These are phyloP conservation scores for Pseudoatta argentina DNA, from an alignment of 1,140 invertebrate genomes.

Conservation along the genomic window DNA sequence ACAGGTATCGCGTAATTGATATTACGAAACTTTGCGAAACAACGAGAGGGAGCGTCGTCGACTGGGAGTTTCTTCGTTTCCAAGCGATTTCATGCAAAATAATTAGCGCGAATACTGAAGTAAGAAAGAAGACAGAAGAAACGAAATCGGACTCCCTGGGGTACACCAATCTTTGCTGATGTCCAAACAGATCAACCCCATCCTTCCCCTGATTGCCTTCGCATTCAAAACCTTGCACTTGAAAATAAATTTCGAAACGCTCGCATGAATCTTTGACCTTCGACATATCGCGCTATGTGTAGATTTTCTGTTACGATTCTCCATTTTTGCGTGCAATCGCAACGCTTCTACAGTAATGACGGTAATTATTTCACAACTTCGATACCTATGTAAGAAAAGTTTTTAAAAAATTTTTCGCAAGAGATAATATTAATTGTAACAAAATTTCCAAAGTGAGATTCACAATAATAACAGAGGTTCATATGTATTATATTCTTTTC, in stretches of 20 bases:
- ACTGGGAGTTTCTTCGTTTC: slow-evolving; percentile 67
- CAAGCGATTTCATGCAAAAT: slow-evolving; percentile 67
- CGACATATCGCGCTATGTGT: slow-evolving; percentile 43
- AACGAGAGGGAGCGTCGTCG: slow-evolving; percentile 7
- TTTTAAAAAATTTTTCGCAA: no score
- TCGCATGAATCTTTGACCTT: slow-evolving; percentile 46
- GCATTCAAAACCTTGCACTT: slow-evolving; percentile 59
- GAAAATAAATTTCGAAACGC: slow-evolving; percentile 38
- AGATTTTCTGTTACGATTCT: not conserved
- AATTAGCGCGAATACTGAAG: slow-evolving; percentile 57
- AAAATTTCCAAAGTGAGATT: no score
- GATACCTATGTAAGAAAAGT: no score
- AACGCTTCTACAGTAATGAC: not conserved
- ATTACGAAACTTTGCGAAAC: slow-evolving; percentile 73
- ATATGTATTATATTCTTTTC: no score
- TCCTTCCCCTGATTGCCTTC: slow-evolving; percentile 8
- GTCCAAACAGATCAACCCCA: not conserved
- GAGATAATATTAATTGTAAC: no score
- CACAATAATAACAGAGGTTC: no score
- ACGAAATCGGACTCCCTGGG: slow-evolving; percentile 43
- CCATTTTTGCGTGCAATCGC: not conserved
- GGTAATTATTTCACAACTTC: not conserved
- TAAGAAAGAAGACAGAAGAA: not conserved
- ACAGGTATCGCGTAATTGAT: slow-evolving; percentile 75
- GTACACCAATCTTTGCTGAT: slow-evolving; percentile 49